Conservation (phyloP, 2,888 invertebrate genomes). For the Neria commutata region DNA sequence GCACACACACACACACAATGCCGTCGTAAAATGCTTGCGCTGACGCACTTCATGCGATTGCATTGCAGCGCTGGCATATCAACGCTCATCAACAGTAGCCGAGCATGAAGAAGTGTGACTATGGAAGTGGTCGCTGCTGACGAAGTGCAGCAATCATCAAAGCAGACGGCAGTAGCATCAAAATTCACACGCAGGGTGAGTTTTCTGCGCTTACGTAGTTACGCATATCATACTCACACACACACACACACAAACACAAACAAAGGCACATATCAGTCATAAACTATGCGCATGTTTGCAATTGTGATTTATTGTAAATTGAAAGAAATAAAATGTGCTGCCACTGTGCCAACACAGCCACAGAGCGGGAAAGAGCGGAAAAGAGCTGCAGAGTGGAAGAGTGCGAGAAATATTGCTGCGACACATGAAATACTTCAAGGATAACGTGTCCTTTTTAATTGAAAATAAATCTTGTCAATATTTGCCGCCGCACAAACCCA, state of each 20-base stretch:
- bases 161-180: no score
- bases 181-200: background rate
- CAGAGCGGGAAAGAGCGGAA: no score
- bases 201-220: background rate
- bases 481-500: constrained; percentile 35
- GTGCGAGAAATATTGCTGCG: constrained; percentile 18
- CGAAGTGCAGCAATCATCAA: no score
- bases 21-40: background rate
- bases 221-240: background rate
- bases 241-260: no score
- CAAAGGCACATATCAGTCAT: no score
- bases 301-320: constrained; percentile 53
- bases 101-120: constrained; percentile 30
- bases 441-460: constrained; percentile 49
- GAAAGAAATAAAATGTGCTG: constrained; percentile 49
- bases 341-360: no score
- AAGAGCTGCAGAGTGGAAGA: constrained; percentile 9
- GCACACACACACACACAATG: no score
- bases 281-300: no score
- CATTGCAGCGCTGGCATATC: background rate
- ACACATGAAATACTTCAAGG: constrained; percentile 22
- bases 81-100: constrained; percentile 31
- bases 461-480: constrained; percentile 56
- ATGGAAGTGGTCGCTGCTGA: constrained; percentile 38
- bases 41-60: background rate